phyloP scores from a whole-genome alignment of 1,140 invertebrate genomes.

The Watersipora subatra region DNA sequence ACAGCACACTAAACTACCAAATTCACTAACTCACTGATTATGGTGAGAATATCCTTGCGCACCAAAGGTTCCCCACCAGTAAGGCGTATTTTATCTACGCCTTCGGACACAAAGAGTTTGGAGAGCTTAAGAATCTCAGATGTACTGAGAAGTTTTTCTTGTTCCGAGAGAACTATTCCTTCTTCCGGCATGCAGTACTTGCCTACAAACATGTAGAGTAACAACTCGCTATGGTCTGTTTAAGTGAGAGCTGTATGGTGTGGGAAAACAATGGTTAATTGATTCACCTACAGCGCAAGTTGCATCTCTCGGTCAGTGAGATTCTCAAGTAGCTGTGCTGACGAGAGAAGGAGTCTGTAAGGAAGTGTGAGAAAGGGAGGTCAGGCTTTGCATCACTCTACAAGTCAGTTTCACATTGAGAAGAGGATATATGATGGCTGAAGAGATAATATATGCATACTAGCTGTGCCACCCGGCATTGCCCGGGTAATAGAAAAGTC shows the following conservation, averaged over 20 bases:
- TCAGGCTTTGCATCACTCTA: not conserved
- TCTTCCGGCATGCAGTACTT: constrained; percentile 92
- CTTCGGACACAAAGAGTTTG: constrained; percentile 70
- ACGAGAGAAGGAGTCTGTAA: constrained; percentile 66
- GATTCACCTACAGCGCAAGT: constrained; percentile 71
- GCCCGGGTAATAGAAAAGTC: too few relatives aligned
- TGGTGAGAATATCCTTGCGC: constrained; percentile 66
- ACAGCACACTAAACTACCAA: too few relatives aligned
- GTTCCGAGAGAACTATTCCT: constrained; percentile 62
- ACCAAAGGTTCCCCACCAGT: constrained; percentile 94
- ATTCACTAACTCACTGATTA: too few relatives aligned
- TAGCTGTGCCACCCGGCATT: too few relatives aligned
- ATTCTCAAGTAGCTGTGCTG: constrained; percentile 84
- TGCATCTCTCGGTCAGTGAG: constrained; percentile 87
- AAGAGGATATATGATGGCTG: too few relatives aligned
- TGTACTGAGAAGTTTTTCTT: constrained; percentile 59
- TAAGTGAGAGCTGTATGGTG: not conserved
- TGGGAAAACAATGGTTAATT: constrained; percentile 5
- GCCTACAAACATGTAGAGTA: constrained; percentile 45
- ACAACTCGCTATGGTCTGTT: not conserved
- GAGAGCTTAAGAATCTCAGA: constrained; percentile 69
- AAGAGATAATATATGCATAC: too few relatives aligned
- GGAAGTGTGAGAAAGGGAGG: constrained; percentile 21
- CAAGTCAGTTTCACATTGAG: too few relatives aligned
- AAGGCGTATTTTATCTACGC: constrained; percentile 79